Conservation (phyloP, 2,888 invertebrate genomes). For the Siphlonurus alternatus region DNA sequence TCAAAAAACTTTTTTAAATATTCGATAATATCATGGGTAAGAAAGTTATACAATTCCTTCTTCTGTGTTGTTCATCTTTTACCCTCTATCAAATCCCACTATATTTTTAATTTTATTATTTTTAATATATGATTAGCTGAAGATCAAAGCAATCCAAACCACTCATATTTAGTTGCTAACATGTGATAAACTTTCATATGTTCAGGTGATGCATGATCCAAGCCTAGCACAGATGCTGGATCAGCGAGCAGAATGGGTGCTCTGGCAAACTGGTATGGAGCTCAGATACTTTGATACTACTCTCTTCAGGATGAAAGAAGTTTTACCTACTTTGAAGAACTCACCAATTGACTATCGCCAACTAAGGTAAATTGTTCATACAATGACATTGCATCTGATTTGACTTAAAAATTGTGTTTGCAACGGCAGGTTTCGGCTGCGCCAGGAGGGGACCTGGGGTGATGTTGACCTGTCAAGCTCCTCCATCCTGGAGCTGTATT, state of each 20-base stretch:
- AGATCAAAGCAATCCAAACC: neutral
- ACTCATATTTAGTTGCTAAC: neutral
- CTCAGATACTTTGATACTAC: slow-evolving; percentile 67
- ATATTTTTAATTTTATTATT: too few relatives aligned
- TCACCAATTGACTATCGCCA: slow-evolving; percentile 36
- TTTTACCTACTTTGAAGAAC: slow-evolving; percentile 38
- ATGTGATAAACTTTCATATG: neutral
- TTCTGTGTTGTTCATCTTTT: too few relatives aligned
- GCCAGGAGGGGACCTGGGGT: slow-evolving; percentile 74
- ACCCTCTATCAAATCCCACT: too few relatives aligned
- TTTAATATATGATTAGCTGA: too few relatives aligned
- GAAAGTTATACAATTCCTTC: too few relatives aligned
- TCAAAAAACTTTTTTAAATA: too few relatives aligned
- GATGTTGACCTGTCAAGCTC: slow-evolving; percentile 62
- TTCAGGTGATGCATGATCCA: slow-evolving; percentile 9
- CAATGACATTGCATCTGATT: neutral
- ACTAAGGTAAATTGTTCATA: slow-evolving; percentile 25
- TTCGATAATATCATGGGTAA: too few relatives aligned
- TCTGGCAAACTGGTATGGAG: slow-evolving; percentile 87
- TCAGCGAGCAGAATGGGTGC: slow-evolving; percentile 69
- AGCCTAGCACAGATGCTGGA: slow-evolving; percentile 43
- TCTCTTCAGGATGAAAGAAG: slow-evolving; percentile 68
- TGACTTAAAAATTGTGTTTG: neutral
- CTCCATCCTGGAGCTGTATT: slow-evolving; percentile 69
- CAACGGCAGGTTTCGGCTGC: slow-evolving; percentile 44